Evolutionary conservation across 2,888 invertebrate species (phyloP).

Genomic region (Ichneumoninae sp.): DNA sequence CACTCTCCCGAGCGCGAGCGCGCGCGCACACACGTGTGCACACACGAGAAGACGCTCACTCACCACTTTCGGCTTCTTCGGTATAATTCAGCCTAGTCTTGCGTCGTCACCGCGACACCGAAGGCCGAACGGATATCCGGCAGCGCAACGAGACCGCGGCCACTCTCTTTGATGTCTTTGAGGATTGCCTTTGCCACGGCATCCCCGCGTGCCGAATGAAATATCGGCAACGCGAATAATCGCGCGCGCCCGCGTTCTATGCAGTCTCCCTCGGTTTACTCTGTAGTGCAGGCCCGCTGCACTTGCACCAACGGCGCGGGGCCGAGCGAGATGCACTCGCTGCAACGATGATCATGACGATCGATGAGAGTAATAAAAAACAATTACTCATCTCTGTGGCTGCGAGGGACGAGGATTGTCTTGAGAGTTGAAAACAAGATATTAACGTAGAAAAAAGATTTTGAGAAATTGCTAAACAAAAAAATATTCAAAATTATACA

Average conservation of each 20-base stretch:
- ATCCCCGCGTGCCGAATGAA: conserved; percentile 79
- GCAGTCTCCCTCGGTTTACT: conserved; percentile 41
- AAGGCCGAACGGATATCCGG: conserved; percentile 69
- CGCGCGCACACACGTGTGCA: not conserved
- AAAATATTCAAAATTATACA: too few relatives aligned
- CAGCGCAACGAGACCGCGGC: conserved; percentile 62
- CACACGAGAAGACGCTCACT: not conserved
- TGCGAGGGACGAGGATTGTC: not conserved
- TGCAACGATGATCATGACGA: conserved; percentile 2
- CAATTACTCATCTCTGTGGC: not conserved
- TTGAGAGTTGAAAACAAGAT: not conserved
- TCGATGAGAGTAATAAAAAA: not conserved
- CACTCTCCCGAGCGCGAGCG: conserved; percentile 53
- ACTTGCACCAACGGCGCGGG: conserved; percentile 14
- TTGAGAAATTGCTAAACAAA: not conserved
- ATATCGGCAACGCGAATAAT: conserved; percentile 75
- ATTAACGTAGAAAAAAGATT: not conserved
- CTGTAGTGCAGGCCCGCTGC: conserved; percentile 39
- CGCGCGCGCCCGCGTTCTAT: conserved; percentile 27
- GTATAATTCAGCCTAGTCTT: conserved; percentile 61
- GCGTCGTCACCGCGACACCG: conserved; percentile 62
- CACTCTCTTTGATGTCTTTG: conserved; percentile 66
- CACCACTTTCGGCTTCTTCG: conserved; percentile 56
- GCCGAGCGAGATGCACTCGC: not conserved
- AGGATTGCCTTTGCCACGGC: conserved; percentile 60